These are phyloP conservation scores for Morelia viridis DNA, from an alignment of 2,797 vertebrate genomes.

Conservation along the genomic window DNA sequence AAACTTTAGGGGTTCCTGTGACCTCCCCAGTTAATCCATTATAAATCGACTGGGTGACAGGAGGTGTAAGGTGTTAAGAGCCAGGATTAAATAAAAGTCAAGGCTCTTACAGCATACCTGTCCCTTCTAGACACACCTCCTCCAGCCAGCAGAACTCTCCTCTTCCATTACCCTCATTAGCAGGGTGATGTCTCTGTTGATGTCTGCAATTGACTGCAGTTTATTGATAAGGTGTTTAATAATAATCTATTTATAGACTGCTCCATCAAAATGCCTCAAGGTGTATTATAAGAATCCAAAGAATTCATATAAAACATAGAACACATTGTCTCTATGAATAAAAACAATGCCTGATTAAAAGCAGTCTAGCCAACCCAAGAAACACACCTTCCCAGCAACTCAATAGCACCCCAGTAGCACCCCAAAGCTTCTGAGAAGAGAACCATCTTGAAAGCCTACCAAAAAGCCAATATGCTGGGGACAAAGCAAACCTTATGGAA, in stretches of 20 bases:
- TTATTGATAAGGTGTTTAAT: background rate
- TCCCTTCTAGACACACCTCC: background rate
- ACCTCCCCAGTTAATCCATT: constrained; percentile 35
- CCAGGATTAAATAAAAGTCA: constrained; percentile 37
- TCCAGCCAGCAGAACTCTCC: background rate
- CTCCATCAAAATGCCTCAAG: background rate
- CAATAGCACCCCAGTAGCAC: background rate
- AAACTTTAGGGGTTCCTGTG: constrained; percentile 58
- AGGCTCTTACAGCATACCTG: background rate
- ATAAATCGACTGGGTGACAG: constrained; percentile 44
- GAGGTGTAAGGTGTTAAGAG: constrained; percentile 58
- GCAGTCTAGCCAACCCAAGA: background rate
- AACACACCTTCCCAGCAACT: background rate
- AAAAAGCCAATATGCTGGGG: background rate
- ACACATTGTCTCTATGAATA: background rate
- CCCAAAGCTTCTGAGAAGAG: background rate
- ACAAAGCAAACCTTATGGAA: background rate
- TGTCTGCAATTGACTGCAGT: background rate
- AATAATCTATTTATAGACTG: background rate
- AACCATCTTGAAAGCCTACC: background rate
- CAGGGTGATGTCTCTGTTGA: background rate
- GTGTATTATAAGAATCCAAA: background rate
- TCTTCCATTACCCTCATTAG: background rate
- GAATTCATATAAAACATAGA: background rate
- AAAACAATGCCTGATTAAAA: background rate